Evolutionary conservation across 1,140 invertebrate species (phyloP).

Genomic region (Philaenus spumarius): DNA sequence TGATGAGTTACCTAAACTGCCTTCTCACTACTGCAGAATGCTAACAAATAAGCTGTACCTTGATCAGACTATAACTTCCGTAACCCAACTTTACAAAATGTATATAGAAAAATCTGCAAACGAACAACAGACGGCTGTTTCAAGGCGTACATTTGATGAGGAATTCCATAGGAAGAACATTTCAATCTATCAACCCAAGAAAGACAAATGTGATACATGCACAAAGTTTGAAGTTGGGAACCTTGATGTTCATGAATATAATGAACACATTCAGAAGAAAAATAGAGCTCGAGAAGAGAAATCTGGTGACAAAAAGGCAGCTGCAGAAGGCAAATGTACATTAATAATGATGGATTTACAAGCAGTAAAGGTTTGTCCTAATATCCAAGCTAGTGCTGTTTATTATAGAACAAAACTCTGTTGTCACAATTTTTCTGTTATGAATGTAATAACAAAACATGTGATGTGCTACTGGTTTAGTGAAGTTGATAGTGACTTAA

Average conservation of each 20-base stretch:
- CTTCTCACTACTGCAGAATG: no score
- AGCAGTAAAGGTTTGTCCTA: constrained; percentile 36
- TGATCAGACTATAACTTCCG: no score
- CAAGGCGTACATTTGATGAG: no score
- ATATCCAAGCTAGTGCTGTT: constrained; percentile 35
- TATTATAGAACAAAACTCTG: no score
- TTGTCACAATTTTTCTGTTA: constrained; percentile 41
- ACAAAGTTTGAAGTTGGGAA: constrained; percentile 21
- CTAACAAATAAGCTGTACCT: no score
- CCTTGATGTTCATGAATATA: constrained; percentile 20
- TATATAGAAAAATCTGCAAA: no score
- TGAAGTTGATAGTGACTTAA: no score
- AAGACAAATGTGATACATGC: constrained; percentile 31
- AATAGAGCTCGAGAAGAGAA: constrained; percentile 25
- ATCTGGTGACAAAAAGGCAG: constrained; percentile 25
- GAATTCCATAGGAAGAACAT: constrained; percentile 21
- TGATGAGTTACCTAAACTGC: no score
- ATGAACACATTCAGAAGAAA: constrained; percentile 26
- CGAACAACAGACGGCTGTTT: no score
- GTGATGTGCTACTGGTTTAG: constrained; percentile 38
- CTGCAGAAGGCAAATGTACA: constrained; percentile 20
- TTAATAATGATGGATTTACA: constrained; percentile 36
- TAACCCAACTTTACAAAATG: no score
- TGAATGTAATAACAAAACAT: constrained; percentile 35
- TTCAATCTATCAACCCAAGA: constrained; percentile 22